Evolutionary conservation across 2,113 vertebrate species (phyloP).

Genomic region (Melanostigma gelatinosum): DNA sequence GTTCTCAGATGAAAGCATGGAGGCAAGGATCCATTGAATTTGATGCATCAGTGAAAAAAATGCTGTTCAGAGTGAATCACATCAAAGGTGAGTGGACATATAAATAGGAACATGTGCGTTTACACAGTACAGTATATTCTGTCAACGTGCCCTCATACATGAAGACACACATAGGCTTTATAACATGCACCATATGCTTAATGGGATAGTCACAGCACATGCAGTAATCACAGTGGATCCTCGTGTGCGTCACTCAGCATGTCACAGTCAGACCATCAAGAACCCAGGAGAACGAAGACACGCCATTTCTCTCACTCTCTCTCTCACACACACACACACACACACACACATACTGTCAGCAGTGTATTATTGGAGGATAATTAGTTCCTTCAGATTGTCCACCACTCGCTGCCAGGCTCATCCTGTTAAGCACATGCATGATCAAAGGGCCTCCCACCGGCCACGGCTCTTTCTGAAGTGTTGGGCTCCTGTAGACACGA

Average conservation of each 20-base stretch:
- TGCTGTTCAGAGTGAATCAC: constrained; percentile 33
- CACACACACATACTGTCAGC: constrained; percentile 51
- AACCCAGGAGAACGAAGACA: constrained; percentile 59
- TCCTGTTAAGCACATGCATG: constrained; percentile 71
- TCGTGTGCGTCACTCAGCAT: constrained; percentile 58
- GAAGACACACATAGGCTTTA: constrained; percentile 8
- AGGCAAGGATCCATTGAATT: constrained; percentile 45
- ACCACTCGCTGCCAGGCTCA: constrained; percentile 61
- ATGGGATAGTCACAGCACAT: constrained; percentile 26
- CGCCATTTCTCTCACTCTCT: constrained; percentile 39
- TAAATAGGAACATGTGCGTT: constrained; percentile 32
- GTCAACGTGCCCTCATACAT: neutral
- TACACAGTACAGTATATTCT: neutral
- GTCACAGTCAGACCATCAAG: constrained; percentile 67
- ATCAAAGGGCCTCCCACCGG: constrained; percentile 69
- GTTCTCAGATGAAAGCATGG: constrained; percentile 28
- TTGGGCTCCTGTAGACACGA: constrained; percentile 38
- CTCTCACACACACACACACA: neutral
- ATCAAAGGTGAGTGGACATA: constrained; percentile 42
- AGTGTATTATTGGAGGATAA: constrained; percentile 70
- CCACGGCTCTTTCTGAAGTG: constrained; percentile 46
- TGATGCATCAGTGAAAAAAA: constrained; percentile 56
- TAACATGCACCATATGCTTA: constrained; percentile 22
- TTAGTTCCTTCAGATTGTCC: constrained; percentile 72
- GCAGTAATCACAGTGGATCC: constrained; percentile 40